Evolutionary conservation across 2,888 invertebrate genomes (phyloP).

Genomic region (Drosophila subsilvestris): DNA sequence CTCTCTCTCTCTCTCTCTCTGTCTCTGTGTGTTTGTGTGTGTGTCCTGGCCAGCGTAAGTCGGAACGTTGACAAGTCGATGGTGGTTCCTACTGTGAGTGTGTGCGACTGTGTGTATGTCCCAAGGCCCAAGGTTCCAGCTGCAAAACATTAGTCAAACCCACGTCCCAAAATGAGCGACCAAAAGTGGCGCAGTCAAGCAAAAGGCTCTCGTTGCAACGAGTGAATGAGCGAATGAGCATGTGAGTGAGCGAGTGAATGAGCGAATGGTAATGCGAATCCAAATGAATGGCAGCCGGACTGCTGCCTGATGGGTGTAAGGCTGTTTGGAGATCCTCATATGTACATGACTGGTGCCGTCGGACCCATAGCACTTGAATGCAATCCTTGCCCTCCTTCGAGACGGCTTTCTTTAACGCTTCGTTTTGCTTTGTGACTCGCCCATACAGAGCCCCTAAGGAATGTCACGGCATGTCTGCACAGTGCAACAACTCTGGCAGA

Average conservation of each 20-base stretch:
- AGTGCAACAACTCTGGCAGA: not conserved
- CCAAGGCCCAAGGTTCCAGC: slow-evolving; percentile 67
- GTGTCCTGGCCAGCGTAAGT: slow-evolving; percentile 13
- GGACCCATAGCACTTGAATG: slow-evolving; percentile 1
- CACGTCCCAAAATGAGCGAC: slow-evolving; percentile 70
- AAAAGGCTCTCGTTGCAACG: slow-evolving; percentile 48
- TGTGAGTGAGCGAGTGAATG: slow-evolving; percentile 52
- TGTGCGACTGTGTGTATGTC: slow-evolving; percentile 23
- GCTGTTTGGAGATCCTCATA: slow-evolving; percentile 16
- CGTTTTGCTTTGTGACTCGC: not conserved
- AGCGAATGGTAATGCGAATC: slow-evolving; percentile 51
- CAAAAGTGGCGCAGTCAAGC: slow-evolving; percentile 65
- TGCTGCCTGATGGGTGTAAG: slow-evolving; percentile 24
- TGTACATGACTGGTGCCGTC: not conserved
- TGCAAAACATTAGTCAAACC: slow-evolving; percentile 68
- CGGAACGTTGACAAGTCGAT: slow-evolving; percentile 58
- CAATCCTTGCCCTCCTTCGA: not conserved
- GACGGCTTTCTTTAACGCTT: slow-evolving; percentile 1
- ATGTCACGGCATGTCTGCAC: not conserved
- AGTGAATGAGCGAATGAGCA: slow-evolving; percentile 35
- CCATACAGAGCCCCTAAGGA: not conserved
- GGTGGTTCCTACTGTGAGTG: slow-evolving; percentile 43
- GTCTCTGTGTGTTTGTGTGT: slow-evolving; percentile 11
- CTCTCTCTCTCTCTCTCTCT: not conserved
- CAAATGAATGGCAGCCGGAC: slow-evolving; percentile 28